Base-by-base conservation (phyloP, 2,797 vertebrate species). In the Ibycter americanus region DNA sequence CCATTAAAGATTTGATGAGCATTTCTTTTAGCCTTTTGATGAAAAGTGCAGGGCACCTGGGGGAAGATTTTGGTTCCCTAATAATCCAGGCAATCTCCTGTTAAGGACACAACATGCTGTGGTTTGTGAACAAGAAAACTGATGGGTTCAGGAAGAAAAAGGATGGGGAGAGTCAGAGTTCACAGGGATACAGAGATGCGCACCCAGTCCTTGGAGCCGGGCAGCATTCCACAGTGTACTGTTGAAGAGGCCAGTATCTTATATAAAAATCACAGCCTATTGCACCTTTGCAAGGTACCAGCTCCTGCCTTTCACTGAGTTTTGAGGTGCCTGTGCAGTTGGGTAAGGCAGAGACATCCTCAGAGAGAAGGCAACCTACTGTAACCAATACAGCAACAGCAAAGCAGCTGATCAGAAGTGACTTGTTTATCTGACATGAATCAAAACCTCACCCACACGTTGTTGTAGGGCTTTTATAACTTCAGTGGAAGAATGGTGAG, bases 171-270 rank as follows among this genome's bases (percentile, higher is more conserved):
- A 44, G 12, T 17, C 14, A 22, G 6, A 36, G 12, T 12, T 56
- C 26, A 17, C 8, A 25, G 21, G 12, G 8, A 31, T 55, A 16
- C 1, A 46, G 65, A 66, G 20, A 6, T 40, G 4, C 13, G 4
- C 1, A 40, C 0, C 2, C 4, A 65, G 6, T 3, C 12, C 6
- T 20, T 66, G 51, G 31, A 65, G 17, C 0, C 71, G 2, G 7
- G 34, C 58, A 83, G 13, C 12, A 23, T 3, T 55, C 9, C 23
- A 27, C 15, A 25, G 17, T 11, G 16, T 42, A 14, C 6, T 15
- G 2, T 13, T 54, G n/a, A 49, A 54, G 12, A 58, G 26, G 10
- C 2, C 4, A 5, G 16, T 9, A 5, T 22, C 23, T 26, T 54
- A 9, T 3, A 21, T 11, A 68, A 77, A 94, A 86, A 59, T 15